These are phyloP conservation scores for Hoplostethus atlanticus DNA, from an alignment of 2,797 vertebrate species.

Conservation along the genomic window DNA sequence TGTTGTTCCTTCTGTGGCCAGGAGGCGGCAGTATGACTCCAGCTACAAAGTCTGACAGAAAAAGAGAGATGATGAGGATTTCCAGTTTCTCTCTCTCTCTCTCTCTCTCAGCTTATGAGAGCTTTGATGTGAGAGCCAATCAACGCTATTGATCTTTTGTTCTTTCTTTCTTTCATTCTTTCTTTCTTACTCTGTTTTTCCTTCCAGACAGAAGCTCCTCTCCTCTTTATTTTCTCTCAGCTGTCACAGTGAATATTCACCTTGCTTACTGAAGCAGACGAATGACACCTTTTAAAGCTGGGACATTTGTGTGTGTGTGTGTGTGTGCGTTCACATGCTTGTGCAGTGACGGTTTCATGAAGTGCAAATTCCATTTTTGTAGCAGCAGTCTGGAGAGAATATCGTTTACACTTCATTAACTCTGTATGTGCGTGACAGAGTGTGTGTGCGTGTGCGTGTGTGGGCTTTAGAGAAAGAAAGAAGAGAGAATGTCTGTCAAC, in stretches of 20 bases:
- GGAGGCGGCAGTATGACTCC: constrained; percentile 43
- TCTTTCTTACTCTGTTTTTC: constrained; percentile 11
- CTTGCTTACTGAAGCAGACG: constrained; percentile 66
- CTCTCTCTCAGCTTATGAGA: background rate
- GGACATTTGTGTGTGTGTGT: constrained; percentile 37
- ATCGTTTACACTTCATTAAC: constrained; percentile 71
- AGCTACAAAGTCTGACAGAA: background rate
- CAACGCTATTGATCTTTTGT: background rate
- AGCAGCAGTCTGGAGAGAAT: constrained; percentile 60
- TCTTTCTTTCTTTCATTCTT: constrained; percentile 7
- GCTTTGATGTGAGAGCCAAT: constrained; percentile 10
- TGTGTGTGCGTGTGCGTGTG: constrained; percentile 18
- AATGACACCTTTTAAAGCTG: constrained; percentile 70
- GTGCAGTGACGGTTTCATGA: constrained; percentile 53
- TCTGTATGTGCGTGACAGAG: constrained; percentile 15
- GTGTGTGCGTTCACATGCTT: constrained; percentile 43
- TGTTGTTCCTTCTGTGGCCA: constrained; percentile 39
- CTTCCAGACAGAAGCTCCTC: constrained; percentile 6
- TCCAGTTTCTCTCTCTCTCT: background rate
- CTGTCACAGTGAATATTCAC: constrained; percentile 72
- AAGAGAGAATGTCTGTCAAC: constrained; percentile 13
- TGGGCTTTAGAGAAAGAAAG: background rate
- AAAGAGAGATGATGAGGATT: background rate
- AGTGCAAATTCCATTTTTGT: constrained; percentile 76
- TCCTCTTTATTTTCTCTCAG: constrained; percentile 44